Percentiles rank a stretch among this genome's conserved stretches.
Evolutionary conservation across 2,888 invertebrate genomes (phyloP).

Genomic region (Erebia ligea): DNA sequence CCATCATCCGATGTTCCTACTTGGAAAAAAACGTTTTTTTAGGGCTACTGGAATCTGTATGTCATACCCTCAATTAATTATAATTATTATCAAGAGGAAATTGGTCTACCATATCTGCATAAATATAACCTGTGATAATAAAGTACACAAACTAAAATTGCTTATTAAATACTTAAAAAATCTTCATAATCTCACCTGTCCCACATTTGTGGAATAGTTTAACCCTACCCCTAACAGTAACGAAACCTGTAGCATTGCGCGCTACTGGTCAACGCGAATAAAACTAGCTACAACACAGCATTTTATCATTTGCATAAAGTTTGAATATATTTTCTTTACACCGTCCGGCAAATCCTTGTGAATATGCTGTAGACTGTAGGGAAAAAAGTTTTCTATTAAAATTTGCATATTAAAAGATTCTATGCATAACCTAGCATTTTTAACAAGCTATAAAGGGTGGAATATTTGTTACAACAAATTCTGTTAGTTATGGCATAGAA

Average conservation of each 20-base stretch:
- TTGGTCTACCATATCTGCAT: slow-evolving; percentile 43
- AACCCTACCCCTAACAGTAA: slow-evolving; percentile 80
- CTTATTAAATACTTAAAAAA: slow-evolving; percentile 74
- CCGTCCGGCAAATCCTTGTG: slow-evolving; percentile 77
- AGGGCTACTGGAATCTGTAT: background rate
- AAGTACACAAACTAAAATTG: slow-evolving; percentile 64
- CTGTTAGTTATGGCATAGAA: slow-evolving; percentile 64
- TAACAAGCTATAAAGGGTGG: slow-evolving; percentile 7
- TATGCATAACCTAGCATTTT: slow-evolving; percentile 58
- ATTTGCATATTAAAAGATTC: slow-evolving; percentile 77
- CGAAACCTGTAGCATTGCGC: slow-evolving; percentile 84
- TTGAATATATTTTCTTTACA: slow-evolving; percentile 73
- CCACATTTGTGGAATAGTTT: slow-evolving; percentile 75
- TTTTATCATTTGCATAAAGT: slow-evolving; percentile 73
- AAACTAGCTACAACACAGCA: slow-evolving; percentile 80
- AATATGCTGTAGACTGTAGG: slow-evolving; percentile 82
- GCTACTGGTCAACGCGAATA: slow-evolving; percentile 82
- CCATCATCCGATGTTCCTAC: no score
- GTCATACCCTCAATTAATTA: background rate
- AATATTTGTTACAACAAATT: slow-evolving; percentile 13
- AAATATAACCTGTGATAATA: slow-evolving; percentile 37
- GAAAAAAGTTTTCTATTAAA: slow-evolving; percentile 80
- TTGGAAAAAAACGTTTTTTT: background rate
- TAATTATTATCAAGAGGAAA: slow-evolving; percentile 27
- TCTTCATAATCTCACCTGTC: slow-evolving; percentile 81